Base-by-base conservation (phyloP, 2,797 vertebrate genomes). In the Heterohyrax brucei region DNA sequence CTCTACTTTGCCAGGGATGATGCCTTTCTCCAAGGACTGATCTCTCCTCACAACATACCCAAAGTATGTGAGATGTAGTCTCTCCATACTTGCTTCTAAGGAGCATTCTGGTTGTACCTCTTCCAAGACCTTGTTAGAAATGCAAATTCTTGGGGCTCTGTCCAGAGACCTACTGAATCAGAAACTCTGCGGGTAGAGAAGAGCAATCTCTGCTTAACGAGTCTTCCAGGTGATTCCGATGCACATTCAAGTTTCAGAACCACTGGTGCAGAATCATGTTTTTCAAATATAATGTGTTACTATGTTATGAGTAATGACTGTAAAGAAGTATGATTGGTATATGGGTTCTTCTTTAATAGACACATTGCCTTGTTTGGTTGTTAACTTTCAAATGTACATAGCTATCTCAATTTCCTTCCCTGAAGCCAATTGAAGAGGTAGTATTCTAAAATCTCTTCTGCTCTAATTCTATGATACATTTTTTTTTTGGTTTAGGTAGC, bases 401-500 rank as follows among this genome's bases (percentile, higher is more conserved):
- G 33, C 46, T 64, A 44, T 50, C 64, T 59, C 76, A 64, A 33
- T 84, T 92, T 96, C 21, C 21, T 86, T 16, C 5, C 64, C n/a
- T 78, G 46, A 28, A 78, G 50, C 85, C 70, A 62, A 68, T 24
- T 50, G 53, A 95, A 90, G 72, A 61, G 10, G 7, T 46, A 87
- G 75, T 85, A 46, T 90, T 92, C 30, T 80, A 79, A 95, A 89
- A 84, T 48, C 46, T 50, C 82, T 83, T 66, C 10, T 53, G 26
- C 33, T 77, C 75, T 78, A 78, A 59, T 92, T 89, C 33, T 84
- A 6, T 48, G 44, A 77, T 70, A 78, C 21, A 26, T 24, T 87
- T 44, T 28, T 89, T 89, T 95, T 87, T 46, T 82, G 18, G 18
- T 93, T 72, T 89, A 87, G 28, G 56, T 14, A 56, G 18, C 39